These are phyloP conservation scores for Epinephelus coioides DNA, from an alignment of 2,797 vertebrate genomes.

Conservation along the genomic window DNA sequence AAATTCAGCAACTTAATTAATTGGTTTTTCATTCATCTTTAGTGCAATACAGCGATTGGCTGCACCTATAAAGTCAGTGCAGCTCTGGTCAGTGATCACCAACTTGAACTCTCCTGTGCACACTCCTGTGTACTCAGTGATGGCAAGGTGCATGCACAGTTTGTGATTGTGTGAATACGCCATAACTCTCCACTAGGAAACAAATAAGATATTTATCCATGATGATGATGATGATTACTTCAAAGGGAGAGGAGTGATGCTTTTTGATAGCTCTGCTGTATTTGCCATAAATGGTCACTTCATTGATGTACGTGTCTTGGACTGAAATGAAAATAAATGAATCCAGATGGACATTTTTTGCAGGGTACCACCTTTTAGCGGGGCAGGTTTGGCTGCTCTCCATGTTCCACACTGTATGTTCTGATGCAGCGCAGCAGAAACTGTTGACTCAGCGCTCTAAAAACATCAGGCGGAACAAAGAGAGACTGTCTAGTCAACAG, in stretches of 20 bases:
- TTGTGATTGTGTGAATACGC: not conserved
- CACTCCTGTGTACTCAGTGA: too few species aligned
- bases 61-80: not conserved
- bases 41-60: not conserved
- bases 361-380: slow-evolving; percentile 37
- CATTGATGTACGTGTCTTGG: slow-evolving; percentile 9
- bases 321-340: slow-evolving; percentile 19
- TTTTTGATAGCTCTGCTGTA: not conserved
- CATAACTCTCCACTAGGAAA: not conserved
- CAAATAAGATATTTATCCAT: not conserved
- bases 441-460: slow-evolving; percentile 80
- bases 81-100: not conserved
- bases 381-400: slow-evolving; percentile 62
- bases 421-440: slow-evolving; percentile 76
- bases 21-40: not conserved
- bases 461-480: slow-evolving; percentile 80
- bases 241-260: not conserved
- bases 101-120: too few species aligned
- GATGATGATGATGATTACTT: too few species aligned
- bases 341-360: slow-evolving; percentile 43
- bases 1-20: not conserved
- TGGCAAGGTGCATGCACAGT: not conserved
- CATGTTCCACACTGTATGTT: slow-evolving; percentile 70
- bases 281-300: not conserved
- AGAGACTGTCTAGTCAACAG: slow-evolving; percentile 75